A percentile compares a stretch with the other conserved stretches of the same genome.
Conservation (phyloP, 2,888 invertebrate genomes). For the Odontothrips loti region DNA sequence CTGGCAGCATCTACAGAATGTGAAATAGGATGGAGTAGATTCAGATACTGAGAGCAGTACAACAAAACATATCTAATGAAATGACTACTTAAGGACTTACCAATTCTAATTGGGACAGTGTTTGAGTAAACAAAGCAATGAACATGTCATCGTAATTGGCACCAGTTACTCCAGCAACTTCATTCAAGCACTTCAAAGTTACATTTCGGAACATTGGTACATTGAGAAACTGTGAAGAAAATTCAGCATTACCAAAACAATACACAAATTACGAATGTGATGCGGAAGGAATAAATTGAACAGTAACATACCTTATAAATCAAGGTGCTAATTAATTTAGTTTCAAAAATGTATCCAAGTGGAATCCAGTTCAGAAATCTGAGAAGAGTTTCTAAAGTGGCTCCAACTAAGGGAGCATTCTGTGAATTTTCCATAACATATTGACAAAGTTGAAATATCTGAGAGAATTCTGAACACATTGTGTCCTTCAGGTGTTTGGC, state of each 20-base stretch:
- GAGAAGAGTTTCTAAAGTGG: slow-evolving; percentile 91
- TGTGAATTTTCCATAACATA: slow-evolving; percentile 96
- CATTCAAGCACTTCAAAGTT: slow-evolving; percentile 95
- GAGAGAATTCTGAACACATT: slow-evolving; percentile 98
- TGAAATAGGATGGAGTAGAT: slow-evolving; percentile 25
- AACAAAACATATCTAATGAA: not conserved
- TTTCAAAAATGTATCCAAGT: slow-evolving; percentile 99
- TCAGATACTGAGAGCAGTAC: not conserved
- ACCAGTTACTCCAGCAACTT: slow-evolving; percentile 89
- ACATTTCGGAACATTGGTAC: slow-evolving; percentile 98
- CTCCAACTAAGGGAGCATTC: slow-evolving; percentile 92
- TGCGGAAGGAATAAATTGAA: slow-evolving; percentile 18
- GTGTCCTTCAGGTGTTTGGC: slow-evolving; percentile 98
- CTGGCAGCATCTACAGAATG: slow-evolving; percentile 69
- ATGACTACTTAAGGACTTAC: slow-evolving; percentile 42
- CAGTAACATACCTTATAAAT: slow-evolving; percentile 67
- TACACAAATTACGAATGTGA: slow-evolving; percentile 17
- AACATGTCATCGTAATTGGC: slow-evolving; percentile 92
- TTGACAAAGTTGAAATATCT: slow-evolving; percentile 96
- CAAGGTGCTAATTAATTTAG: slow-evolving; percentile 88
- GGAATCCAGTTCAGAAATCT: slow-evolving; percentile 99
- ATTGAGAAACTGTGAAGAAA: slow-evolving; percentile 71
- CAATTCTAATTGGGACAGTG: slow-evolving; percentile 84
- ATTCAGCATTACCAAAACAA: not conserved
- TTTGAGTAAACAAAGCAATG: slow-evolving; percentile 80